Evolutionary conservation across 2,888 invertebrate species (phyloP).

Genomic region (Drosophila lutescens): DNA sequence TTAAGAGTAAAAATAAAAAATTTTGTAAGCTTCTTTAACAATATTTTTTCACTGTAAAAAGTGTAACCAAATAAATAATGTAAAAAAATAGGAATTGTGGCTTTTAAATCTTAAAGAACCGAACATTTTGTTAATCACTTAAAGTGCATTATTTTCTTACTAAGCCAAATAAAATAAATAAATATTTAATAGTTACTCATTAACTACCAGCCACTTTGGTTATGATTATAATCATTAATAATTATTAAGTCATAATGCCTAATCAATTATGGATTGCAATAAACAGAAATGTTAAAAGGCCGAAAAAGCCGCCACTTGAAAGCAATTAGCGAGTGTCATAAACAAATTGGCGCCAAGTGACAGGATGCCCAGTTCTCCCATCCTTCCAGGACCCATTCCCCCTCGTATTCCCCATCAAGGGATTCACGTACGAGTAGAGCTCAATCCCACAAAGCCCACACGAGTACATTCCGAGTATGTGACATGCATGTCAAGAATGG

Average conservation of each 20-base stretch:
- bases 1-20: too few relatives aligned
- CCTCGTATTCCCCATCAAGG: conserved; percentile 21
- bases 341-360: conserved; percentile 69
- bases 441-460: conserved; percentile 15
- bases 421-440: conserved; percentile 41
- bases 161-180: background rate
- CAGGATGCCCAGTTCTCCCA: conserved; percentile 1
- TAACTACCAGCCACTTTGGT: conserved; percentile 6
- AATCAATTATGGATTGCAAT: conserved; percentile 48
- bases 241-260: conserved; percentile 18
- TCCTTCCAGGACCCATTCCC: conserved; percentile 2
- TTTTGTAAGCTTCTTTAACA: too few relatives aligned
- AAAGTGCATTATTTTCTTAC: background rate
- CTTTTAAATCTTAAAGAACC: too few relatives aligned
- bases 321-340: conserved; percentile 59
- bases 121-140: too few relatives aligned
- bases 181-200: conserved; percentile 16
- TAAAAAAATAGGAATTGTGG: too few relatives aligned
- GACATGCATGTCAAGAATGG: conserved; percentile 63
- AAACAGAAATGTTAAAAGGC: conserved; percentile 42
- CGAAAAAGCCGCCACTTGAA: conserved; percentile 45
- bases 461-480: conserved; percentile 49
- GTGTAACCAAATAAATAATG: too few relatives aligned
- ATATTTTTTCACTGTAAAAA: too few relatives aligned
- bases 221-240: too few relatives aligned